These are phyloP conservation scores for Ptychodera flava DNA, from an alignment of 35 echinoderm and acorn worm genomes.

Conservation along the genomic window DNA sequence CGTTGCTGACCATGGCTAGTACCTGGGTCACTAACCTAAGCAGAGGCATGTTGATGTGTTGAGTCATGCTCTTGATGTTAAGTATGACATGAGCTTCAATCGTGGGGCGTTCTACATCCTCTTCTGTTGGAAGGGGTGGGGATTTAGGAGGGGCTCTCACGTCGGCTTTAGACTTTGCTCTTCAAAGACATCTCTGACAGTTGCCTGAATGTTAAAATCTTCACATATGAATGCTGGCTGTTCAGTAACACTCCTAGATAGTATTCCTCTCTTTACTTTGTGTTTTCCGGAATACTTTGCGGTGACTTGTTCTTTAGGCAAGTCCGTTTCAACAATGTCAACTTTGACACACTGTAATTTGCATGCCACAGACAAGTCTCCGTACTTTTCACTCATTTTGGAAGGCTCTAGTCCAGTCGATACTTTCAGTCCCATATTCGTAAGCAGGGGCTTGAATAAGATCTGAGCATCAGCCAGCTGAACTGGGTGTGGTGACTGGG, in stretches of 20 bases:
- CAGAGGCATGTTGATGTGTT: slow-evolving; percentile 84
- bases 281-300: neutral
- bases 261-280: neutral
- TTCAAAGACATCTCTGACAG: neutral
- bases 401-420: neutral
- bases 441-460: slow-evolving; percentile 76
- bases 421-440: slow-evolving; percentile 57
- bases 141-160: neutral
- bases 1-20: slow-evolving; percentile 50
- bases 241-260: neutral
- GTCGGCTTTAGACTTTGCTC: neutral
- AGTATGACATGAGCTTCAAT: neutral
- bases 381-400: neutral
- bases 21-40: slow-evolving; percentile 77
- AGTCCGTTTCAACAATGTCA: neutral
- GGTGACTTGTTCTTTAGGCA: neutral
- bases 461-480: slow-evolving; percentile 74
- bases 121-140: neutral
- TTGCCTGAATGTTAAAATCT: neutral
- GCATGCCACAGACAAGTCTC: neutral
- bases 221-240: neutral
- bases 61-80: slow-evolving; percentile 8
- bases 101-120: neutral
- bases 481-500: slow-evolving; percentile 42
- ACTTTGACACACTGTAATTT: neutral